A percentile compares a stretch with the other conserved stretches of the same genome.
These are phyloP conservation scores for Cotesia vestalis DNA, from an alignment of 1,140 invertebrate genomes.

Conservation along the genomic window DNA sequence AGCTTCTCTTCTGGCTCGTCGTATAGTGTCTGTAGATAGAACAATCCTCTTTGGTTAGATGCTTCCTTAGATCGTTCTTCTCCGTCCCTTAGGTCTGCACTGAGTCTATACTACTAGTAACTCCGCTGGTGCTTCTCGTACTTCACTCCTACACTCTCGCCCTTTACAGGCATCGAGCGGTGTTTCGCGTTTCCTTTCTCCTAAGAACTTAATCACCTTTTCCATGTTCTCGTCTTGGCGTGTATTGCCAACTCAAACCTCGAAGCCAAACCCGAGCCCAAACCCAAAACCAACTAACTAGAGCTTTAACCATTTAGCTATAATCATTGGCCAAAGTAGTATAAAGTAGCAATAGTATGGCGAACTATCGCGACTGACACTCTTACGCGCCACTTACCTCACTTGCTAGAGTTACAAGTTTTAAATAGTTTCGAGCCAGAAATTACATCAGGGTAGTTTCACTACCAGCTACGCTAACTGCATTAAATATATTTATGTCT, in stretches of 20 bases:
- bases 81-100: neutral
- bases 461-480: constrained; percentile 9
- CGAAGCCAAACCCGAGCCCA: neutral
- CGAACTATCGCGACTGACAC: constrained; percentile 23
- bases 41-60: constrained; percentile 34
- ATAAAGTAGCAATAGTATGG: neutral
- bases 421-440: constrained; percentile 41
- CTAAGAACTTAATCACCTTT: constrained; percentile 50
- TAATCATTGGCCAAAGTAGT: constrained; percentile 31
- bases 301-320: constrained; percentile 25
- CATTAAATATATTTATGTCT: neutral
- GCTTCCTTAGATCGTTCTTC: neutral
- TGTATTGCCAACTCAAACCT: constrained; percentile 28
- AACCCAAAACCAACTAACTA: constrained; percentile 27
- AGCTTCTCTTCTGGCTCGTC: constrained; percentile 55
- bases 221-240: constrained; percentile 44
- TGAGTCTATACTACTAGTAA: too few relatives aligned
- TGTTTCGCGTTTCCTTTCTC: neutral
- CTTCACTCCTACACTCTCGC: constrained; percentile 12
- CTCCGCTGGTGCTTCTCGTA: constrained; percentile 6
- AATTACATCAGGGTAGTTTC: constrained; percentile 41
- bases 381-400: constrained; percentile 32
- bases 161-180: constrained; percentile 12
- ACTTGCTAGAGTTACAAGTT: constrained; percentile 37
- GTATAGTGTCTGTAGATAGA: constrained; percentile 14